Base-by-base conservation (phyloP, 1,140 invertebrate genomes). In the Charaxes varanes region DNA sequence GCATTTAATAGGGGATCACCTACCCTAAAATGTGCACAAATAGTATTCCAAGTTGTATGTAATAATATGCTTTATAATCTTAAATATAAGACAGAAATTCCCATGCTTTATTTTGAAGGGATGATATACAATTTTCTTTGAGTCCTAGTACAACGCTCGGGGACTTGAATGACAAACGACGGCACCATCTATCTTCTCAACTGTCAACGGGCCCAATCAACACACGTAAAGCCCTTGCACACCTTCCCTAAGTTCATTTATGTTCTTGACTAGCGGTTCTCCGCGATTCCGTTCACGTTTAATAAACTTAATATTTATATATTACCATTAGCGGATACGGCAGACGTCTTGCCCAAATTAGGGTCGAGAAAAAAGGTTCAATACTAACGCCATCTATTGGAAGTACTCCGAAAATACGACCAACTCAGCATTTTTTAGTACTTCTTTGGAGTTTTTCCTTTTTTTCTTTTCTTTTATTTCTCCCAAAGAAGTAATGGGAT, bases 101-200 rank as follows among this genome's bases (percentile, higher is more conserved):
- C 35, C 18, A 33, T 53, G 49, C 10, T 23, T 3, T 6, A 19
- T 44, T 26, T 26, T 37, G 28, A 32, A 12, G 17, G 36, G 40
- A 41, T 50, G 44, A 41, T 22, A 38, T 28, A 40, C 40, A 31
- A 23, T 35, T 41, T 41, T 48, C 45, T 61, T 43, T 40, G 34
- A 44, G 34, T 47, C 34, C 26, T 47, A 53, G 49, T 62, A n/a
- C 56, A 56, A 55, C 48, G 41, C 51, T 44, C 44, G 51, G 58
- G 70, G 62, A 65, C 58, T 37, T 47, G 51, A 67, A 73, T 76
- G 72, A 80, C 76, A 77, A 80, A 80, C 77, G 72, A 68, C 65
- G 56, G 41, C 49, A 73, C 68, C 72, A 47, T 80, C 77, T 76
- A 77, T 80, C 76, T 80, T 80, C 72, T 69, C 74, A 77, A 73